Evolutionary conservation across 2,113 vertebrate genomes (phyloP).

Genomic region (Miniopterus natalensis): DNA sequence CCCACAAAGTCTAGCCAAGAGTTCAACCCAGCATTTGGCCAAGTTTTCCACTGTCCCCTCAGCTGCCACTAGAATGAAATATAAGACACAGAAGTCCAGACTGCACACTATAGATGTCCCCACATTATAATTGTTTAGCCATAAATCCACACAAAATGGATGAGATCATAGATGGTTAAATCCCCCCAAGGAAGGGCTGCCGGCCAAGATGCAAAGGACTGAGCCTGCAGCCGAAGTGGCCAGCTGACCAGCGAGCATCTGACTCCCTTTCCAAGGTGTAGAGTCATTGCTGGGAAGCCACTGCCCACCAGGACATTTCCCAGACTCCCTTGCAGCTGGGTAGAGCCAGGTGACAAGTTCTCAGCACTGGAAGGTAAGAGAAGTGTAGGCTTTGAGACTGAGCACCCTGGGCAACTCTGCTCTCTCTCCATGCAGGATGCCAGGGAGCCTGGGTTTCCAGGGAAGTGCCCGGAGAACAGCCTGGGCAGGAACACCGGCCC

Average conservation of each 20-base stretch:
- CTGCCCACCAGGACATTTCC: accelerated
- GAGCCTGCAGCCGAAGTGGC: no score
- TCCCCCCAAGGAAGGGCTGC: not conserved
- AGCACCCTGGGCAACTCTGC: no score
- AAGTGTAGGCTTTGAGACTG: no score
- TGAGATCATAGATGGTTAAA: not conserved
- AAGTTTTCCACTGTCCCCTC: accelerated
- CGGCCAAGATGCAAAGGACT: not conserved
- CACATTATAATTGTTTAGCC: not conserved
- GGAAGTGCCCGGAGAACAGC: not conserved
- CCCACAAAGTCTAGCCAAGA: accelerated
- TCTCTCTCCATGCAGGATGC: not conserved
- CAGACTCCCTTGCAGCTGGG: not conserved
- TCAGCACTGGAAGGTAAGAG: accelerated
- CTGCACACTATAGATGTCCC: not conserved
- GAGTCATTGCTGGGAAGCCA: accelerated
- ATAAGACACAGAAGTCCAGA: accelerated
- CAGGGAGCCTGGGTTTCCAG: accelerated
- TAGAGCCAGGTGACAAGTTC: accelerated
- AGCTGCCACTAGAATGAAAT: not conserved
- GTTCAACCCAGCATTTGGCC: accelerated
- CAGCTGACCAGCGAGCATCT: not conserved
- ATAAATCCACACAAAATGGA: not conserved
- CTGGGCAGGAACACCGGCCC: not conserved
- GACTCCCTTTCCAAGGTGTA: accelerated